phyloP scores from a whole-genome alignment of 2,113 vertebrate species.

The Elaphurus davidianus region DNA sequence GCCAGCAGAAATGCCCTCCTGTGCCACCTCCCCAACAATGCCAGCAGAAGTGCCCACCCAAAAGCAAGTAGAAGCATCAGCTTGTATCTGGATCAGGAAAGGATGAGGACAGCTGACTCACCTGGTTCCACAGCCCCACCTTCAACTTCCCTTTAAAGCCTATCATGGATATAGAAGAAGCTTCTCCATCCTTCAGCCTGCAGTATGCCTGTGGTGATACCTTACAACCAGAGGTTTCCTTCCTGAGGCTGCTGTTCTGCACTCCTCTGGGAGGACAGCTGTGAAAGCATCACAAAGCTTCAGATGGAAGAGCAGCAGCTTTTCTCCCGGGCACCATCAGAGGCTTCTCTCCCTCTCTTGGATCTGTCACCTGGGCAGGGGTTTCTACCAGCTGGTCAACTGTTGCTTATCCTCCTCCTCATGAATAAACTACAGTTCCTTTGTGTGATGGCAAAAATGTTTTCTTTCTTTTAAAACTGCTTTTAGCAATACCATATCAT shows the following conservation, averaged over 20 bases:
- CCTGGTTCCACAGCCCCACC: accelerated
- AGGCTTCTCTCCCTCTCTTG: accelerated
- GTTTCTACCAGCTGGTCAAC: not conserved
- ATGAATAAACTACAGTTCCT: not conserved
- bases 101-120: not conserved
- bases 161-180: not conserved
- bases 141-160: not conserved
- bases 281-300: not conserved
- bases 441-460: not conserved
- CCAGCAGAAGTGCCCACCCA: constrained; percentile 42
- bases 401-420: not conserved
- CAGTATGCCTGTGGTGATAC: not conserved
- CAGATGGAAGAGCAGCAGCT: accelerated
- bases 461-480: not conserved
- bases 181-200: not conserved
- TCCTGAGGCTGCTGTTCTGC: accelerated
- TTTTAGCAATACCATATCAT: not conserved
- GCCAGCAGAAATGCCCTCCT: constrained; percentile 41
- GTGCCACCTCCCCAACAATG: not conserved
- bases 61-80: not conserved
- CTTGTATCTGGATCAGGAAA: not conserved
- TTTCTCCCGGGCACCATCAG: accelerated
- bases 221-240: accelerated
- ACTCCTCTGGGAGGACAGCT: accelerated
- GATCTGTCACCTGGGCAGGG: not conserved